Evolutionary conservation across 53 echinoderm and acorn worm genomes (phyloP).

Genomic region (Mesocentrotus franciscanus): DNA sequence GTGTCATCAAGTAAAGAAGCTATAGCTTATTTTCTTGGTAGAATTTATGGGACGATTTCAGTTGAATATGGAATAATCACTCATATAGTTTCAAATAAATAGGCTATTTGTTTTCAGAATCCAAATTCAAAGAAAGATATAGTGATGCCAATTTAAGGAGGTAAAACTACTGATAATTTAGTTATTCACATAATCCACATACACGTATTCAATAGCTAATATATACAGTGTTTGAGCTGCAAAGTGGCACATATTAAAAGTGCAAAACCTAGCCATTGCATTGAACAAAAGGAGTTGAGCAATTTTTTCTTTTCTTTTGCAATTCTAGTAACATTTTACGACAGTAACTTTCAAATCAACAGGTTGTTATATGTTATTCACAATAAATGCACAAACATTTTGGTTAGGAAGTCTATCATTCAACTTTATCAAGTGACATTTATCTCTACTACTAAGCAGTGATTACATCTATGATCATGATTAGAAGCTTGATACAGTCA

Average conservation of each 20-base stretch:
- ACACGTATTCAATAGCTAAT: neutral
- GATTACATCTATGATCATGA: neutral
- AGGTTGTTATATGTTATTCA: constrained; percentile 7
- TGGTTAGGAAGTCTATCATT: neutral
- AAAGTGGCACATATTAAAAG: neutral
- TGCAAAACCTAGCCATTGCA: neutral
- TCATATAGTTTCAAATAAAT: neutral
- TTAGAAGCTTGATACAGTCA: neutral
- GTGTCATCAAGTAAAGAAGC: too few relatives aligned
- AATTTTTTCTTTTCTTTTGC: neutral
- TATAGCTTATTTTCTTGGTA: too few relatives aligned
- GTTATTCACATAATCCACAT: neutral
- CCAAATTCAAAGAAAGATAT: neutral
- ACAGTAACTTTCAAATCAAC: neutral
- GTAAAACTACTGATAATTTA: neutral
- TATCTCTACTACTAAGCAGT: neutral
- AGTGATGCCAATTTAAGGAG: neutral
- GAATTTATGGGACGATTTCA: too few relatives aligned
- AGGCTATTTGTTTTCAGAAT: neutral
- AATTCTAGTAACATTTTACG: neutral
- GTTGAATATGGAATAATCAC: neutral
- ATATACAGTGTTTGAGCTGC: neutral
- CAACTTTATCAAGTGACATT: neutral
- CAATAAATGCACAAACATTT: neutral
- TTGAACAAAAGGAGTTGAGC: neutral